These are phyloP conservation scores for Yponomeuta plumbellus DNA, from an alignment of 2,888 invertebrate species.

Conservation along the genomic window DNA sequence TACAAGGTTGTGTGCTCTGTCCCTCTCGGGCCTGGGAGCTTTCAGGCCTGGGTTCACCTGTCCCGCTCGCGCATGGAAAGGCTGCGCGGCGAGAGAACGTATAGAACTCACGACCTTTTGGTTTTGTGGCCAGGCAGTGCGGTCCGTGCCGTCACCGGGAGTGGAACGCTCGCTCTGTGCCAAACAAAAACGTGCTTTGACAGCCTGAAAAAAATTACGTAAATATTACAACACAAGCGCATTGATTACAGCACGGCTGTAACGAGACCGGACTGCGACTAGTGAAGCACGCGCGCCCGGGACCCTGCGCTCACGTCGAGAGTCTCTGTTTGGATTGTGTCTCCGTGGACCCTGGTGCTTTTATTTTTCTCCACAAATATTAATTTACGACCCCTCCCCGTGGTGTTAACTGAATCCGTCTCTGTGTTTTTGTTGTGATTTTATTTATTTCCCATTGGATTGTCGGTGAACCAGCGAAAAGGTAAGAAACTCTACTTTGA, in stretches of 20 bases:
- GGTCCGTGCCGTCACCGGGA: slow-evolving; percentile 68
- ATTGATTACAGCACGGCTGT: slow-evolving; percentile 64
- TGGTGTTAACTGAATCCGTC: slow-evolving; percentile 52
- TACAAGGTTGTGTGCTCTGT: slow-evolving; percentile 51
- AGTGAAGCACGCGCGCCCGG: slow-evolving; percentile 28
- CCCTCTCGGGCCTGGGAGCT: slow-evolving; percentile 38
- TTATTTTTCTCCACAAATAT: slow-evolving; percentile 51
- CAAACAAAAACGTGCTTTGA: slow-evolving; percentile 41
- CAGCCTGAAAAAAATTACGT: slow-evolving; percentile 70
- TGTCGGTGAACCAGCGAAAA: slow-evolving; percentile 46
- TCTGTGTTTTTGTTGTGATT: slow-evolving; percentile 64
- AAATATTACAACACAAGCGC: slow-evolving; percentile 71
- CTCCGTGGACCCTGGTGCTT: slow-evolving; percentile 64
- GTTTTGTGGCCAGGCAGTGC: slow-evolving; percentile 72
- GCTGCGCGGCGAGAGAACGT: slow-evolving; percentile 77
- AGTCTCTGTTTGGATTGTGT: slow-evolving; percentile 56
- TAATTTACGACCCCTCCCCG: slow-evolving; percentile 51
- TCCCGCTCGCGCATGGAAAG: slow-evolving; percentile 67
- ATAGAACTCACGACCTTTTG: slow-evolving; percentile 76
- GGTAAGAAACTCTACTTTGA: slow-evolving; percentile 46
- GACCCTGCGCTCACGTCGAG: slow-evolving; percentile 17
- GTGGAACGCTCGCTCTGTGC: slow-evolving; percentile 39
- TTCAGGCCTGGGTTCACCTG: slow-evolving; percentile 34
- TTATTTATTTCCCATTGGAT: slow-evolving; percentile 59
- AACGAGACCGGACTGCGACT: slow-evolving; percentile 39